phyloP scores from a whole-genome alignment of 2,888 invertebrate genomes.

The Sarcophaga variegata region DNA sequence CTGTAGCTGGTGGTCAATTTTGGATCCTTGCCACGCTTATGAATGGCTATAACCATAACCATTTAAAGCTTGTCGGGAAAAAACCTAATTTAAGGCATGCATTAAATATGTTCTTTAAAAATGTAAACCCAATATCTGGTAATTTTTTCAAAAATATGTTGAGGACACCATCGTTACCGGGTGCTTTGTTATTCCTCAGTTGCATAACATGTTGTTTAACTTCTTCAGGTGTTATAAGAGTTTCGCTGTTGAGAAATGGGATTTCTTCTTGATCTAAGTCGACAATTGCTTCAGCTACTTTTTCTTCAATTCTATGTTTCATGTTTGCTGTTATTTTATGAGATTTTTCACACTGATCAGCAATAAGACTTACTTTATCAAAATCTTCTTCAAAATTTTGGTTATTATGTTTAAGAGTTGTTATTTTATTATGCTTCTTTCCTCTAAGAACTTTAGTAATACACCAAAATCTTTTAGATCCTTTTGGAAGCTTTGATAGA shows the following conservation, averaged over 20 bases:
- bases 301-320: too few species aligned
- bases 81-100: background rate
- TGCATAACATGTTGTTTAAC: too few species aligned
- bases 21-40: too few species aligned
- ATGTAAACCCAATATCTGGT: background rate
- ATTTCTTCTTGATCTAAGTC: too few species aligned
- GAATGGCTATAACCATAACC: too few species aligned
- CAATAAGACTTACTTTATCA: constrained; percentile 1
- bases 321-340: too few species aligned
- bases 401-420: background rate
- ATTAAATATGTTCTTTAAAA: background rate
- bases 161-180: too few species aligned
- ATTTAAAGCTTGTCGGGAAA: too few species aligned
- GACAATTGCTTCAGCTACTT: too few species aligned
- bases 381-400: background rate
- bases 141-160: background rate
- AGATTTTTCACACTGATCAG: background rate
- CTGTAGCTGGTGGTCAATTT: background rate
- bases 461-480: constrained; percentile 7
- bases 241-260: too few species aligned
- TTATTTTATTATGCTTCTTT: background rate
- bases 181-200: too few species aligned
- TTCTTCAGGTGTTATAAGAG: too few species aligned
- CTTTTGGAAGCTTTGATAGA: background rate
- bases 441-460: constrained; percentile 20